Percentiles rank a stretch among this genome's conserved stretches.
Conservation (phyloP, 2,888 invertebrate genomes). For the Dynastes maya region DNA sequence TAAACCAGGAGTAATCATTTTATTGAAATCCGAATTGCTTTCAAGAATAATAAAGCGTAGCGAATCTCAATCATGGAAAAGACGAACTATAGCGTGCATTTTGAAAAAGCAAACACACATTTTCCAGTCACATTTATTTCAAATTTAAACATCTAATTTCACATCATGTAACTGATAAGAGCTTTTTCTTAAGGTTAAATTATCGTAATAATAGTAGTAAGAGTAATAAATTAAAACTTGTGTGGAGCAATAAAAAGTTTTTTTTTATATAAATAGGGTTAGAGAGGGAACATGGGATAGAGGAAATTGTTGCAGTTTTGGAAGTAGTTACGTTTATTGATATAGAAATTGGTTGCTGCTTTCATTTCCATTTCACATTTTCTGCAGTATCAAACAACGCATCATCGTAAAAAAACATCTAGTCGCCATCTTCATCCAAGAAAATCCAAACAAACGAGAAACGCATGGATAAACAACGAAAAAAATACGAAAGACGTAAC, state of each 20-base stretch:
- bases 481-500: neutral
- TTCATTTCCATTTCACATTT: constrained; percentile 6
- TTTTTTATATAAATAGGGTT: neutral
- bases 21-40: too few species aligned
- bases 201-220: constrained; percentile 28
- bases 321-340: too few species aligned
- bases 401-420: constrained; percentile 6
- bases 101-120: constrained; percentile 39
- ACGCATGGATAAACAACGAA: neutral
- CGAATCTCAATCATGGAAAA: too few species aligned
- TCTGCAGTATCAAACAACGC: neutral
- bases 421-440: constrained; percentile 14
- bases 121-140: constrained; percentile 70
- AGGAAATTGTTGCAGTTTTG: neutral
- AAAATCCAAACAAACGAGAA: constrained; percentile 13
- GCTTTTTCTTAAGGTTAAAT: constrained; percentile 57
- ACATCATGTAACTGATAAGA: constrained; percentile 64
- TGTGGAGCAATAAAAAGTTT: constrained; percentile 11
- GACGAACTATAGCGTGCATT: neutral
- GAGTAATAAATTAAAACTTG: constrained; percentile 29
- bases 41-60: too few species aligned
- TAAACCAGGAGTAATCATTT: too few species aligned
- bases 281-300: neutral
- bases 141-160: constrained; percentile 69
- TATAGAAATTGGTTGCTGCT: neutral